Conservation (phyloP, 2,797 vertebrate genomes). For the Oryzias dopingdopingensis region DNA sequence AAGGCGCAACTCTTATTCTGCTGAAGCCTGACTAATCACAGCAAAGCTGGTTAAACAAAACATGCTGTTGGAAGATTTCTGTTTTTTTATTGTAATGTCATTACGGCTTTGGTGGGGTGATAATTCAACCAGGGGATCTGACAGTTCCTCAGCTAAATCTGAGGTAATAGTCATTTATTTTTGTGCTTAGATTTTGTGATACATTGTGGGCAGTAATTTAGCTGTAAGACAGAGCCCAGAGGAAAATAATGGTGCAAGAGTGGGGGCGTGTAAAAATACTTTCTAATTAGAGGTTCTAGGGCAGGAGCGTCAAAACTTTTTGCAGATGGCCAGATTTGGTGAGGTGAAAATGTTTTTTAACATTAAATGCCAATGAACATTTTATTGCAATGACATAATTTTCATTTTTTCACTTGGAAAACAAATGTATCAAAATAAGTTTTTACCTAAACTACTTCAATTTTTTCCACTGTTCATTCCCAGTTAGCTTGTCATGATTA, state of each 20-base stretch:
- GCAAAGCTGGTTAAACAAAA: not conserved
- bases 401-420: too few relatives aligned
- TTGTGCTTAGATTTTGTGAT: constrained; percentile 3
- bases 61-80: constrained; percentile 4
- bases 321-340: too few relatives aligned
- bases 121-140: constrained; percentile 1
- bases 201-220: constrained; percentile 3
- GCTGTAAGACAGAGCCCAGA: constrained; percentile 16
- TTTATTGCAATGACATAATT: too few relatives aligned
- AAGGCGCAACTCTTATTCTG: not conserved
- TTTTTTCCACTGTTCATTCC: too few relatives aligned
- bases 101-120: not conserved
- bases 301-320: too few relatives aligned
- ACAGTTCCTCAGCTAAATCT: constrained; percentile 6
- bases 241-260: constrained; percentile 14
- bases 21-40: not conserved
- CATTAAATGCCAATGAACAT: too few relatives aligned
- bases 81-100: not conserved
- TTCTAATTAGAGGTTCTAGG: constrained; percentile 1
- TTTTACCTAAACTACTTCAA: too few relatives aligned
- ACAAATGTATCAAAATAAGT: too few relatives aligned
- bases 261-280: not conserved
- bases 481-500: too few relatives aligned
- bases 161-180: not conserved
- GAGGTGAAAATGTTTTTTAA: too few relatives aligned